phyloP scores from a whole-genome alignment of 1,140 invertebrate species.

The Spodoptera frugiperda region DNA sequence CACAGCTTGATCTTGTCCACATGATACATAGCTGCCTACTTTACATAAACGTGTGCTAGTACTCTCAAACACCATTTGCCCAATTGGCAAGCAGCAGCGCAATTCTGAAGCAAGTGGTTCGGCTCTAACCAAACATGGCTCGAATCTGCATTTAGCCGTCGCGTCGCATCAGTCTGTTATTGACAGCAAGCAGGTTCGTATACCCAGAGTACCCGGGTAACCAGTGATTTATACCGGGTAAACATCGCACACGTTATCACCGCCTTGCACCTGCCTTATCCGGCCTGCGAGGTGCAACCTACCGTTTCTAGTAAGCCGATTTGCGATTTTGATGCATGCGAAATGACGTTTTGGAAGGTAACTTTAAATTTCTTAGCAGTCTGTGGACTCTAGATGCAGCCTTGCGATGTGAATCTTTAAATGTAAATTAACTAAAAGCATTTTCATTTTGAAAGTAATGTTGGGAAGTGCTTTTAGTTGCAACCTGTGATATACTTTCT shows the following conservation, averaged over 20 bases:
- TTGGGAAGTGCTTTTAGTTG: no score
- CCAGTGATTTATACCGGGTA: conserved; percentile 60
- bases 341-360: conserved; percentile 46
- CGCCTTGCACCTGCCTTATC: conserved; percentile 72
- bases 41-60: neutral
- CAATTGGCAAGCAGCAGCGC: neutral
- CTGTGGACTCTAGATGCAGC: neutral
- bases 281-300: conserved; percentile 35
- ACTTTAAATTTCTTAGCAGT: conserved; percentile 39
- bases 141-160: conserved; percentile 49
- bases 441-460: neutral
- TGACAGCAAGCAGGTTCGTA: conserved; percentile 53
- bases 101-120: conserved; percentile 9
- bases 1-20: no score
- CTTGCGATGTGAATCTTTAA: neutral
- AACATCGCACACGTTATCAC: conserved; percentile 66
- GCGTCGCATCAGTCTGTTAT: conserved; percentile 48
- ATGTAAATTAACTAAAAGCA: neutral
- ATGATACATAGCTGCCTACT: no score
- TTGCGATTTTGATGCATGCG: conserved; percentile 62
- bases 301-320: conserved; percentile 63
- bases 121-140: conserved; percentile 1
- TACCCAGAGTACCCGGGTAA: conserved; percentile 17
- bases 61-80: neutral
- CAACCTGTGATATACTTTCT: no score